Base-by-base conservation (phyloP, 2,113 vertebrate species). In the Gallinago undulata region DNA sequence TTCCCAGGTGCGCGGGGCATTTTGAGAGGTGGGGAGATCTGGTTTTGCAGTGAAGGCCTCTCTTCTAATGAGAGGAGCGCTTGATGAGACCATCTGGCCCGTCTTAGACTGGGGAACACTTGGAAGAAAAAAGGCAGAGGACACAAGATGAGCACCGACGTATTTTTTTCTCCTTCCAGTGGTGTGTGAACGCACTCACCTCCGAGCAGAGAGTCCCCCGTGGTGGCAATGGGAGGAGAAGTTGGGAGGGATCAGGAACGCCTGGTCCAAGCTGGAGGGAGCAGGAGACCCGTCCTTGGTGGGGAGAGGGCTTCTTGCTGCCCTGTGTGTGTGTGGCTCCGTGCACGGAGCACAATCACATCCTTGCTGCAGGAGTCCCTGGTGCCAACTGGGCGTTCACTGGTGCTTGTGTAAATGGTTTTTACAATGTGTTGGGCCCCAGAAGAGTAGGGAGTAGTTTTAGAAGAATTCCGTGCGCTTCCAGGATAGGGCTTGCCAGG, bases 261-360 rank as follows among this genome's bases (percentile, higher is more conserved):
- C 3, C 5, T 1, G 64, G 3, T 47, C 31, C 70, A 23, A 50
- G 67, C 45, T 67, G 81, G 35, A 64, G 56, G 23, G 62, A 43
- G 57, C 1, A 1, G 4, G 56, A 67, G 77, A 33, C n/a, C 0
- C 0, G 37, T 78, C 43, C 41, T n/a, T 2, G 8, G 41, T 9
- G 5, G 70, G 45, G 48, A 37, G 33, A 55, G 72, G 41, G n/a
- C 59, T n/a, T 21, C 7, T 0, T 1, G 1, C 70, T 25, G 41
- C 3, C 8, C 47, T 0, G 0, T 4, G 2, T 0, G 0, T 4
- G 2, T 1, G 75, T 6, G 4, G 57, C 48, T 13, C 55, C n/a
- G 68, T 35, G 3, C 5, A 0, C 5, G 51, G 27, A 63, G 62
- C 43, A 1, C 1, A 2, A 5, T 15, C 4, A 3, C 3, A 3